Conservation (phyloP, 2,888 invertebrate species). For the Eupeodes latifasciatus region DNA sequence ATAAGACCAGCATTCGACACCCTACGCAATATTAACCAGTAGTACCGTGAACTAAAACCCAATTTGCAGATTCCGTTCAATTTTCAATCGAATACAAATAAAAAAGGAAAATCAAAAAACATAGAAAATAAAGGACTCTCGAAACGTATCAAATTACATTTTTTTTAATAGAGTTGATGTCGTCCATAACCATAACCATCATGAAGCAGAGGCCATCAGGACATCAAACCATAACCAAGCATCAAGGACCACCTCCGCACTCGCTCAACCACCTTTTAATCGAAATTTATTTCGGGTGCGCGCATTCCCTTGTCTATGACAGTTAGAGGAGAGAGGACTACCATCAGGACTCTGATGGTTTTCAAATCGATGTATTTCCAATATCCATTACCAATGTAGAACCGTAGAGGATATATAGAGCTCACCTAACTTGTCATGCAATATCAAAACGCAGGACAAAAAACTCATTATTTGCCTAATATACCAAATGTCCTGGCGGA, state of each 20-base stretch:
- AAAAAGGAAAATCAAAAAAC: constrained; percentile 18
- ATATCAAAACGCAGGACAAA: constrained; percentile 41
- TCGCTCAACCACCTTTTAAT: constrained; percentile 37
- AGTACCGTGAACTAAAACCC: constrained; percentile 35
- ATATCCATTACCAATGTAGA: constrained; percentile 67
- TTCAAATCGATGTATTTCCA: constrained; percentile 70
- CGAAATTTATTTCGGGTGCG: constrained; percentile 48
- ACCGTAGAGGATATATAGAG: too few relatives aligned
- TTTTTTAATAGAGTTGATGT: constrained; percentile 51
- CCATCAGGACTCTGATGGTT: constrained; percentile 38
- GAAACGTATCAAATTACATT: constrained; percentile 69
- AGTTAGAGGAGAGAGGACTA: neutral
- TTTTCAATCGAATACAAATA: constrained; percentile 8
- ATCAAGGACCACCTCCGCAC: constrained; percentile 27
- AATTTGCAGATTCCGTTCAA: constrained; percentile 60
- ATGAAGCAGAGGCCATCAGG: neutral
- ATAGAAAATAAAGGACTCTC: constrained; percentile 41
- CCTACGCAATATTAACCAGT: constrained; percentile 33
- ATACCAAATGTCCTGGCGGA: constrained; percentile 69
- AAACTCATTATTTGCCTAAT: constrained; percentile 73
- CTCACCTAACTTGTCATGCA: constrained; percentile 13
- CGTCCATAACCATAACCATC: constrained; percentile 33
- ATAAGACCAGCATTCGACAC: constrained; percentile 39
- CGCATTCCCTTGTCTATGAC: constrained; percentile 27
- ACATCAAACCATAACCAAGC: constrained; percentile 9